Evolutionary conservation across 2,113 vertebrate genomes (phyloP), one percentile per base, ranked within the genome.

Genomic region (Paratilapia polleni): DNA sequence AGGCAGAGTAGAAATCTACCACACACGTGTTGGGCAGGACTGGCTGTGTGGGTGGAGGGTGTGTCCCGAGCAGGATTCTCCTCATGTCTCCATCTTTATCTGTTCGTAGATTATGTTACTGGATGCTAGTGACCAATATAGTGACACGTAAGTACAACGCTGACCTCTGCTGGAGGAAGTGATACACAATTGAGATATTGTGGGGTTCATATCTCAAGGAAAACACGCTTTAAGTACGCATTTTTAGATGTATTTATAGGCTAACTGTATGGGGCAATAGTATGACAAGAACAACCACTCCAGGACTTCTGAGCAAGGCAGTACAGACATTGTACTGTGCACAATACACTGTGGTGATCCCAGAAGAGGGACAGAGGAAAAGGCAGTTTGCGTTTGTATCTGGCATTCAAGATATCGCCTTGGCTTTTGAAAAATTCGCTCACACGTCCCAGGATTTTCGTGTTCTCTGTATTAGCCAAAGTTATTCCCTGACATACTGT

Each of bases 91-190:
- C 83, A 82, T 82, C 85, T 88, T 64, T 87, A 91, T 93, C 87
- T 85, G 47, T 79, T 74, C 85, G 80, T 59, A 88, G 87, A 87
- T 95, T 83, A 54, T 73, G 68, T 93, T 93, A 87, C 89, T 60
- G 76, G 75, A 68, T 6, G 17, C 59, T 6, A 34, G 63, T 80
- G 63, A 80, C 75, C n/a, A 36, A 49, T 24, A n/a, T 13, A 22
- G 86, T 6, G 6, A 92, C 82, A 52, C 6, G 19, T 57, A 86
- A 56, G 78, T 80, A 15, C 73, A 88, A 90, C 57, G 13, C 88
- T 92, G 94, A 84, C 93, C 89, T 82, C 94, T 95, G 90, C 86
- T 92, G 94, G 93, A 85, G 43, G 54, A 76, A 75, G 13, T 19
- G 34, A 57, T 58, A 38, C 58, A 86, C 8, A 84, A 58, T 70